phyloP scores from a whole-genome alignment of 2,888 invertebrate species.

The Strigamia crassipes region DNA sequence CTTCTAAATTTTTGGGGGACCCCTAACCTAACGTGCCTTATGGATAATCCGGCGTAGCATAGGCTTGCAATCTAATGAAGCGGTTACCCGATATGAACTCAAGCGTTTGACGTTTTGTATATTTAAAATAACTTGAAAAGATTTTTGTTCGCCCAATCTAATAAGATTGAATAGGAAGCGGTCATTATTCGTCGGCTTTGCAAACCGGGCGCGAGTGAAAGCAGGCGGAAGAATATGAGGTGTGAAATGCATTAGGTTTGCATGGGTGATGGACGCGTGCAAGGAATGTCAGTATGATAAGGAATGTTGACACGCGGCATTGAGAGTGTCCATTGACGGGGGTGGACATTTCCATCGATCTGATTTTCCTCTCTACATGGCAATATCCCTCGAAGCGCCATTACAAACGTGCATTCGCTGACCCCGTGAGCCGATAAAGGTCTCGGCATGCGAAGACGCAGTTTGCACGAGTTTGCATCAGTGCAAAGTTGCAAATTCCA shows the following conservation, averaged over 20 bases:
- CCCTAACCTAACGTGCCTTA: too few relatives aligned
- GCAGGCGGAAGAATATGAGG: conserved; percentile 7
- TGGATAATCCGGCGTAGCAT: too few relatives aligned
- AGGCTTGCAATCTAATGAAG: too few relatives aligned
- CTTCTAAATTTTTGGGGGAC: too few relatives aligned
- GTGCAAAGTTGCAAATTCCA: conserved; percentile 10
- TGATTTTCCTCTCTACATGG: not conserved
- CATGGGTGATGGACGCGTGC: conserved; percentile 4
- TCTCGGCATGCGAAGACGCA: not conserved
- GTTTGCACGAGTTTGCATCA: too few relatives aligned
- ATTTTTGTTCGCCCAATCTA: too few relatives aligned
- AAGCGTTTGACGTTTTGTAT: too few relatives aligned
- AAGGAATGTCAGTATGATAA: conserved; percentile 15
- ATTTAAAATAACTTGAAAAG: too few relatives aligned
- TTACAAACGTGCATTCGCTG: not conserved
- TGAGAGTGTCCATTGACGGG: conserved; percentile 24
- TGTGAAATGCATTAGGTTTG: conserved; percentile 11
- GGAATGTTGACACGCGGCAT: conserved; percentile 35
- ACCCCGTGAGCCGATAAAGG: conserved; percentile 7
- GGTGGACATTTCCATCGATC: conserved; percentile 1
- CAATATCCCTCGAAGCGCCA: conserved; percentile 14
- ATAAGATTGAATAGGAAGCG: not conserved
- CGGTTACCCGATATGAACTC: too few relatives aligned
- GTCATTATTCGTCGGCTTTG: too few relatives aligned
- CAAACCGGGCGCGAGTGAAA: not conserved